A percentile compares a stretch with the other conserved stretches of the same genome.
Conservation (phyloP, 2,888 invertebrate genomes). For the Periphyllus acericola region DNA sequence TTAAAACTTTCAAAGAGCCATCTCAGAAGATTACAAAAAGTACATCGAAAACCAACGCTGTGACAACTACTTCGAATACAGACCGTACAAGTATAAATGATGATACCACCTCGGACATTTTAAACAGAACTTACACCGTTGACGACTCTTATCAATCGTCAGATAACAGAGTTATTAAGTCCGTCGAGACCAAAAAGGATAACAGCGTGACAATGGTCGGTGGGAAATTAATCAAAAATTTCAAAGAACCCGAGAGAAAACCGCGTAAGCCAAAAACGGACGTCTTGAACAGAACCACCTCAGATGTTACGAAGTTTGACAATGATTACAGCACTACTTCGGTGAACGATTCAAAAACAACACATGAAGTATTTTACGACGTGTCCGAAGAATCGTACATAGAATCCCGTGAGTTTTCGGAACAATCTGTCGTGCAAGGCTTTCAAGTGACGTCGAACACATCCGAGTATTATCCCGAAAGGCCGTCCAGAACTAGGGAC, state of each 20-base stretch:
- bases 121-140: conserved; percentile 31
- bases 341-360: background rate
- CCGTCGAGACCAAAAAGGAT: conserved; percentile 31
- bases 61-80: background rate
- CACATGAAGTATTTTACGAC: conserved; percentile 15
- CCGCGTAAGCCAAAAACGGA: conserved; percentile 10
- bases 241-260: background rate
- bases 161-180: background rate
- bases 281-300: background rate
- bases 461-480: conserved; percentile 42
- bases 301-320: background rate
- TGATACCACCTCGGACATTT: background rate
- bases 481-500: conserved; percentile 9
- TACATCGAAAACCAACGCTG: background rate
- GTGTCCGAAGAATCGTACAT: conserved; percentile 39
- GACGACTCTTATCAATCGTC: conserved; percentile 3
- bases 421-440: conserved; percentile 41
- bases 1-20: conserved; percentile 58
- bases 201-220: conserved; percentile 61
- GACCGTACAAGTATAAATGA: background rate
- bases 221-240: conserved; percentile 63
- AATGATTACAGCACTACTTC: background rate
- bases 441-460: conserved; percentile 46
- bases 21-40: background rate
- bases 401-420: conserved; percentile 38